Evolutionary conservation across 2,888 invertebrate genomes (phyloP).

Genomic region (Phorcus lineatus): DNA sequence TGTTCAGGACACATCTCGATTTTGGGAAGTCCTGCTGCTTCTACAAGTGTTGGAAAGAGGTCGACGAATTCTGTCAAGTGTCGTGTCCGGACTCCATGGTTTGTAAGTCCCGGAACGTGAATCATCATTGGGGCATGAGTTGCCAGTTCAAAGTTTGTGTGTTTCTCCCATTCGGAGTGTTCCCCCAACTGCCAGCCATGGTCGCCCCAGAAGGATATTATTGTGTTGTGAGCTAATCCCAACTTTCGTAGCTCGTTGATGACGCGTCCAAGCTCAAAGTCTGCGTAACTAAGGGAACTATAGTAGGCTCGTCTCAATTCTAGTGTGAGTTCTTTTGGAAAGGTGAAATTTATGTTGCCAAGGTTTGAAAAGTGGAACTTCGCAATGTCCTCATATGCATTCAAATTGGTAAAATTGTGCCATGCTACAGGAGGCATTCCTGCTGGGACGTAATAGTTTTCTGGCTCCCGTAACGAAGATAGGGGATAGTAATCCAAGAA

Average conservation of each 20-base stretch:
- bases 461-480: background rate
- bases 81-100: conserved; percentile 36
- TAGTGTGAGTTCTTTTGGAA: conserved; percentile 33
- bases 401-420: background rate
- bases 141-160: conserved; percentile 57
- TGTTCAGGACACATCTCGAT: background rate
- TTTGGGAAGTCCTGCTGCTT: conserved; percentile 45
- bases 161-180: conserved; percentile 50
- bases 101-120: conserved; percentile 45
- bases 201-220: conserved; percentile 49
- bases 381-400: background rate
- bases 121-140: conserved; percentile 62
- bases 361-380: background rate
- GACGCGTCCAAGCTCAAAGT: conserved; percentile 46
- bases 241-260: conserved; percentile 40
- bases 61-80: conserved; percentile 54
- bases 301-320: conserved; percentile 50
- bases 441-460: background rate
- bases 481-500: conserved; percentile 28
- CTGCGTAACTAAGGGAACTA: conserved; percentile 41
- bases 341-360: conserved; percentile 17
- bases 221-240: conserved; percentile 42
- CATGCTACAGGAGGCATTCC: background rate
- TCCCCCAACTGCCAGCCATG: conserved; percentile 51
- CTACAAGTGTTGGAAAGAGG: conserved; percentile 53